Evolutionary conservation across 2,888 invertebrate genomes (phyloP).

Genomic region (Odontocerum albicorne): DNA sequence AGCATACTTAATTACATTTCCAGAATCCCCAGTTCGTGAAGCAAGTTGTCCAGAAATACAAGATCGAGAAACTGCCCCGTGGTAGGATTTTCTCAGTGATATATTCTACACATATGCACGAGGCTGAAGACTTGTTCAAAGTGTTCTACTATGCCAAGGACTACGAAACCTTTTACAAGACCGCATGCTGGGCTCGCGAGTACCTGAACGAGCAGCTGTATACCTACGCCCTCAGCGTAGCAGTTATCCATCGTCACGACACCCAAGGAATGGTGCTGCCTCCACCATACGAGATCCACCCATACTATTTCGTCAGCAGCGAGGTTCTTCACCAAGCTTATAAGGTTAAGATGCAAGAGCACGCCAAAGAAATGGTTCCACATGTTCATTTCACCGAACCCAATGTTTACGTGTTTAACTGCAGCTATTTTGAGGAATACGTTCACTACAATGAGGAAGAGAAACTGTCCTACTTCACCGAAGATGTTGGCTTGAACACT

Average conservation of each 20-base stretch:
- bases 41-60: slow-evolving; percentile 57
- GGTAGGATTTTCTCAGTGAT: slow-evolving; percentile 61
- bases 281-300: slow-evolving; percentile 72
- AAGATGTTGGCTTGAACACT: slow-evolving; percentile 69
- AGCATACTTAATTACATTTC: slow-evolving; percentile 23
- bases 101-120: slow-evolving; percentile 59
- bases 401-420: slow-evolving; percentile 58
- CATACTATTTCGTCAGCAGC: slow-evolving; percentile 69
- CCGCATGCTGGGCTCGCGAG: slow-evolving; percentile 68
- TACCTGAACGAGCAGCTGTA: slow-evolving; percentile 71
- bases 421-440: slow-evolving; percentile 64
- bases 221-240: slow-evolving; percentile 64
- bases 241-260: slow-evolving; percentile 64
- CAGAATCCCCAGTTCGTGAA: slow-evolving; percentile 59
- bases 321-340: slow-evolving; percentile 69
- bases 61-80: slow-evolving; percentile 58
- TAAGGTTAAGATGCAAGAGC: slow-evolving; percentile 56
- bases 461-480: slow-evolving; percentile 68
- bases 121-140: slow-evolving; percentile 66
- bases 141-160: slow-evolving; percentile 70
- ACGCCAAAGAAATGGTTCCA: slow-evolving; percentile 44
- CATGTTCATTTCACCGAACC: slow-evolving; percentile 46
- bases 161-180: slow-evolving; percentile 68
- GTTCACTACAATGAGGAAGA: slow-evolving; percentile 58
- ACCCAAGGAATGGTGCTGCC: slow-evolving; percentile 67